These are phyloP conservation scores for Eleutherodactylus coqui DNA, from an alignment of 2,797 vertebrate genomes.

Conservation along the genomic window DNA sequence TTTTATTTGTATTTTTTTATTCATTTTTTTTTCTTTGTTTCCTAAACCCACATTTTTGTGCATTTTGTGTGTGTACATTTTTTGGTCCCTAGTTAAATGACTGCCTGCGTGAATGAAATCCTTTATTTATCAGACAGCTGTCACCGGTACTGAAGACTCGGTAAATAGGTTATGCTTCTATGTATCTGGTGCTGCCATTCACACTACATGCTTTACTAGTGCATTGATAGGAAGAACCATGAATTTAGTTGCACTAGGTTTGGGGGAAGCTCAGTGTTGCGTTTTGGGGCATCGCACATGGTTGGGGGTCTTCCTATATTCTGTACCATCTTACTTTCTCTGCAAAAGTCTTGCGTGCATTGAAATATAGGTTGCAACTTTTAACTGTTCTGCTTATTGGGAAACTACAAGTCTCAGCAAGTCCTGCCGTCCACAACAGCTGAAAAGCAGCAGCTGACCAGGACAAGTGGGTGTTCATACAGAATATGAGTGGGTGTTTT, in stretches of 20 bases:
- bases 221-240: neutral
- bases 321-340: neutral
- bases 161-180: neutral
- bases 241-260: neutral
- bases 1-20: neutral
- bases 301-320: neutral
- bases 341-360: neutral
- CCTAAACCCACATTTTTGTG: too few species aligned
- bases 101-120: slow-evolving; percentile 10
- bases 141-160: neutral
- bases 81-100: neutral
- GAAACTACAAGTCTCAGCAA: neutral
- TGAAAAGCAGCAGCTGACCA: neutral
- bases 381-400: neutral
- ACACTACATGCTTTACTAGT: neutral
- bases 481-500: too few species aligned
- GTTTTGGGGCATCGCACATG: neutral
- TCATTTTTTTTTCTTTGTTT: neutral
- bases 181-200: neutral
- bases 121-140: slow-evolving; percentile 16
- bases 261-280: neutral
- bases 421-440: neutral
- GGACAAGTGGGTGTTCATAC: too few species aligned
- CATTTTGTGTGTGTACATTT: neutral
- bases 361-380: neutral